Evolutionary conservation across 2,888 invertebrate species (phyloP), one percentile per base, ranked within the genome.

Genomic region (Apodemia duryi): DNA sequence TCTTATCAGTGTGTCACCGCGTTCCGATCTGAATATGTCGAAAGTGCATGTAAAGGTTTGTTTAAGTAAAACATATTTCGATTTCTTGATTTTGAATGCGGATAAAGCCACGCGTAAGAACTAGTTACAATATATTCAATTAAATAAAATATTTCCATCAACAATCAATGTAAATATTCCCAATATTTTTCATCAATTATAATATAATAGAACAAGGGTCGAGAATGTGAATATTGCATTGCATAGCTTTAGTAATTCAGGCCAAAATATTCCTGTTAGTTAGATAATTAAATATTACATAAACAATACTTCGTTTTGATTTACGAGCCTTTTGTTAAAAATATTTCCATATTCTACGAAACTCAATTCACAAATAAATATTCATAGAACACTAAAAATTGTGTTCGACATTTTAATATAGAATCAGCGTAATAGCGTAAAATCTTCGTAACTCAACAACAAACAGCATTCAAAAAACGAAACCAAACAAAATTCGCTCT

Each of bases 401-500:
- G 32, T 7, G 57, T 57, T 57, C 57, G 57, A 13, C 57, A 57
- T 57, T 57, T 57, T 32, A 57, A 57, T 35, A 57, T 35, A 57
- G 32, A 57, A 57, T 32, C 57, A 57, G 52, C 38, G 63, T 52
- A 29, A 61, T 38, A 57, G 57, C 57, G 66, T 70, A 80, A 83
- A 85, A 82, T 84, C 82, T 84, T 82, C 75, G 78, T 80, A 83
- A 83, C 82, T 82, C 82, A 76, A 88, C 84, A 86, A 86, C 82
- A 87, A 89, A 89, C 81, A 86, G 80, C 84, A 85, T 85, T 82
- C 84, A 82, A 87, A 90, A 64, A 89, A 88, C 82, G 87, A 89
- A 90, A 85, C 86, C 89, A 89, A 90, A 89, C 86, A 90, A 88
- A 87, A 88, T 85, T 84, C 84, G 78, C 79, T 83, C 73, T 75